Base-by-base conservation (phyloP, 2,113 vertebrate genomes). In the Melanostigma gelatinosum region DNA sequence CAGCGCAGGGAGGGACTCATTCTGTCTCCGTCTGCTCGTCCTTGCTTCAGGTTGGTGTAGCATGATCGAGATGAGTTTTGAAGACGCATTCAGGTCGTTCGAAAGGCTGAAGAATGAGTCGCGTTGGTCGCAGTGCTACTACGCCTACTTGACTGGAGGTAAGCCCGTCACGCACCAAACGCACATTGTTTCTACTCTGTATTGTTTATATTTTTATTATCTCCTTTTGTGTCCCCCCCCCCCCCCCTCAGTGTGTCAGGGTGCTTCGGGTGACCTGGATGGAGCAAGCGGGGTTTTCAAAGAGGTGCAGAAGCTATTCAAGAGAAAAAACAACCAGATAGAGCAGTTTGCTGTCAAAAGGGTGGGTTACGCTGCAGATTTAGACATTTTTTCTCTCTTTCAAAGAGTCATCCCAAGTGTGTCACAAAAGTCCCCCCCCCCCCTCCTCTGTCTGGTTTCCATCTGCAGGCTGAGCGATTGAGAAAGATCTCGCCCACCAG, bases 21-120 rank as follows among this genome's bases (percentile, higher is more conserved):
- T 32, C 24, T 27, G 18, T 0, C 22, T 63, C 20, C 46, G 38
- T 78, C 55, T 66, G 18, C 60, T 38, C 60, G 32, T 88, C 36
- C 40, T n/a, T 77, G 34, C 82, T 78, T 27, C 84, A 99, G 98
- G 98, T 42, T 99, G 98, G 98, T 99, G 98, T 86, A 99, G 98
- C 94, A 99, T 99, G 98, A 99, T 99, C 63, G 97, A 99, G 93
- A 95, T 99, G 96, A 98, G 97, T 87, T 99, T 98, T 89, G 96
- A 97, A 87, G 98, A 98, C 7, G 98, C 96, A 0, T 97, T 94
- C 86, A 93, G 95, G 80, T 96, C 97, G 18, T 99, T 99, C 8
- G 97, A 98, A 86, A 94, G 98, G 69, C 96, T 99, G 69, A 99
- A 99, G 87, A 97, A 98, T 3, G 98, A 99, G 84, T 99, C 98